Conservation (phyloP, 1,140 invertebrate genomes). For the Aphelenchoides fujianensis region DNA sequence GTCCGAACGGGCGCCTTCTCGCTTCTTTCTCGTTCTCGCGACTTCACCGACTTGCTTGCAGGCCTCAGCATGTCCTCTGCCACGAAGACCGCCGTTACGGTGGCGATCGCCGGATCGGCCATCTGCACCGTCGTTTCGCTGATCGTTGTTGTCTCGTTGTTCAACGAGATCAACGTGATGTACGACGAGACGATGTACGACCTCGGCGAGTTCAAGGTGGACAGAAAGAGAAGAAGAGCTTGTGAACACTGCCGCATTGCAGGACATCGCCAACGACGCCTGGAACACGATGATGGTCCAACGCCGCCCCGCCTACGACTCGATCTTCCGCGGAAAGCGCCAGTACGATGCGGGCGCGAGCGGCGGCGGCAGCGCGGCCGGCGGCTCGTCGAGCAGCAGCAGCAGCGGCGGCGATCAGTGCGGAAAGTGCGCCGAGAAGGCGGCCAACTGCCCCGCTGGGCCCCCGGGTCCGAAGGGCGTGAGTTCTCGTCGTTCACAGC, state of each 20-base stretch:
- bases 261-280: slow-evolving; percentile 46
- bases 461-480: neutral
- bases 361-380: neutral
- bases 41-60: too few species aligned
- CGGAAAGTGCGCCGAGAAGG: slow-evolving; percentile 12
- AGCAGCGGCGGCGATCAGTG: slow-evolving; percentile 20
- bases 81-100: slow-evolving; percentile 3
- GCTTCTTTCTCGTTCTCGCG: too few species aligned
- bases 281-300: slow-evolving; percentile 48
- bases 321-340: slow-evolving; percentile 41
- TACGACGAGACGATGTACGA: slow-evolving; percentile 44
- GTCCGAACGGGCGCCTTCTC: too few species aligned
- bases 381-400: neutral
- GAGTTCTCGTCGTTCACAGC: neutral
- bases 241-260: neutral
- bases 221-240: too few species aligned
- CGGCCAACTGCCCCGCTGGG: slow-evolving; percentile 8
- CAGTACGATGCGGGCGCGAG: slow-evolving; percentile 27
- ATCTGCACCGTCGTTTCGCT: slow-evolving; percentile 35
- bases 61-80: neutral
- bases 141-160: slow-evolving; percentile 36
- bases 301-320: slow-evolving; percentile 20
- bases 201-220: slow-evolving; percentile 45
- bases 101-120: slow-evolving; percentile 30
- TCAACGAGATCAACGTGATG: slow-evolving; percentile 46